Conservation (phyloP, 2,888 invertebrate species). For the Xanthia togata region DNA sequence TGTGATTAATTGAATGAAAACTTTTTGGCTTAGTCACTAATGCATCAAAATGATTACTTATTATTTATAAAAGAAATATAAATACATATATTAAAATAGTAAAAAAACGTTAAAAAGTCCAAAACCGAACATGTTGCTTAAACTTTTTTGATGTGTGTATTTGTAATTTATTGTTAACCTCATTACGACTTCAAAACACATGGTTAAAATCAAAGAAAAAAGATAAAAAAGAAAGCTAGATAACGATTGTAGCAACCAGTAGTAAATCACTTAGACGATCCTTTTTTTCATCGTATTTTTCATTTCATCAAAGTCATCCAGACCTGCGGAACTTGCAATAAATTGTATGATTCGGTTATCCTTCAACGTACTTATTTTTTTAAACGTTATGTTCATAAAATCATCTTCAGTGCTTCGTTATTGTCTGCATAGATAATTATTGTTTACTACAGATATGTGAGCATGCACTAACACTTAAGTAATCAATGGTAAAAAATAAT, state of each 20-base stretch:
- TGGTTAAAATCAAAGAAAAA: not conserved
- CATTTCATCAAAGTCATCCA: not conserved
- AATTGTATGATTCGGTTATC: not conserved
- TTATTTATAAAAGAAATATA: too few species aligned
- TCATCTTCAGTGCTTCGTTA: constrained; percentile 3
- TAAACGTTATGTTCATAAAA: not conserved
- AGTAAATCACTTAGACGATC: not conserved
- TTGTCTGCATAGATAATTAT: constrained; percentile 5
- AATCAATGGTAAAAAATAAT: constrained; percentile 20
- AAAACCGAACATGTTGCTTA: too few species aligned
- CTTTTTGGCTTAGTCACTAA: too few species aligned
- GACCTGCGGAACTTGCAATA: not conserved
- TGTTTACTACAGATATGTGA: not conserved
- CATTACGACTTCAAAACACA: not conserved
- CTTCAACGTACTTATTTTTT: not conserved
- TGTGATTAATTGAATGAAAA: too few species aligned
- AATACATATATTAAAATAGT: too few species aligned
- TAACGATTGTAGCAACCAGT: not conserved
- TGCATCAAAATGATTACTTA: too few species aligned
- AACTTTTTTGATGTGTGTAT: too few species aligned
- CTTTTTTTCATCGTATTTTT: not conserved
- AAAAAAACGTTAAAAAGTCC: too few species aligned
- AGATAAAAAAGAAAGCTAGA: not conserved
- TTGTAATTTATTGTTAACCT: not conserved
- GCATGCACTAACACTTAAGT: not conserved